Percentiles rank a stretch among this genome's conserved stretches.
Conservation (phyloP, 2,888 invertebrate genomes). For the Cerastis rubricosa region DNA sequence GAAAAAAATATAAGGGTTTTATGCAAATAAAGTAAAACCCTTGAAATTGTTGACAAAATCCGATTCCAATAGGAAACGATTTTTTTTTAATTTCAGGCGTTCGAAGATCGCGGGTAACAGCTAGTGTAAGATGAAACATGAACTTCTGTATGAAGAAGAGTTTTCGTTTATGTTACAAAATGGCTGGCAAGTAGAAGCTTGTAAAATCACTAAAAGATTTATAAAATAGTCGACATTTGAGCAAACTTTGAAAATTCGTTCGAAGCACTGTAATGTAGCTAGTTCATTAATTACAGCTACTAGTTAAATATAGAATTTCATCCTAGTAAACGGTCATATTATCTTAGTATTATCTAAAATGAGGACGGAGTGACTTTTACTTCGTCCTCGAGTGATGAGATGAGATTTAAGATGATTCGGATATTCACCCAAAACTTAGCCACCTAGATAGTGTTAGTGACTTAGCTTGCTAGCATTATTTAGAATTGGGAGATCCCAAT, state of each 20-base stretch:
- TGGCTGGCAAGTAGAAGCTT: background rate
- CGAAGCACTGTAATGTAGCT: background rate
- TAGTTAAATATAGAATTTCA: background rate
- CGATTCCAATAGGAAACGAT: too few relatives aligned
- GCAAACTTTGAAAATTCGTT: background rate
- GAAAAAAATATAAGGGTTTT: too few relatives aligned
- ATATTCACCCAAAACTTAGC: background rate
- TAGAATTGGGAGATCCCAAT: too few relatives aligned
- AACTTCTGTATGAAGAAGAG: background rate
- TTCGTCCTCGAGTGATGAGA: background rate
- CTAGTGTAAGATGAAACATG: background rate
- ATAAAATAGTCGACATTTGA: background rate
- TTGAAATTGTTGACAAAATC: too few relatives aligned
- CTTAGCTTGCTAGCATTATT: background rate
- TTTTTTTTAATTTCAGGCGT: too few relatives aligned
- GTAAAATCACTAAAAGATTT: background rate
- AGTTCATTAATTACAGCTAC: background rate
- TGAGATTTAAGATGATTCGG: background rate
- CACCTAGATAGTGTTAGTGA: background rate
- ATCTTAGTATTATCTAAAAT: background rate
- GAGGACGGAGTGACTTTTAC: background rate
- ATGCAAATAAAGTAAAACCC: too few relatives aligned
- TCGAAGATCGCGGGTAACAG: too few relatives aligned
- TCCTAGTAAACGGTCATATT: background rate
- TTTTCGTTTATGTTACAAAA: background rate